These are phyloP conservation scores for Pristionchus pacificus DNA, from an alignment of 1,140 invertebrate genomes.

Conservation along the genomic window DNA sequence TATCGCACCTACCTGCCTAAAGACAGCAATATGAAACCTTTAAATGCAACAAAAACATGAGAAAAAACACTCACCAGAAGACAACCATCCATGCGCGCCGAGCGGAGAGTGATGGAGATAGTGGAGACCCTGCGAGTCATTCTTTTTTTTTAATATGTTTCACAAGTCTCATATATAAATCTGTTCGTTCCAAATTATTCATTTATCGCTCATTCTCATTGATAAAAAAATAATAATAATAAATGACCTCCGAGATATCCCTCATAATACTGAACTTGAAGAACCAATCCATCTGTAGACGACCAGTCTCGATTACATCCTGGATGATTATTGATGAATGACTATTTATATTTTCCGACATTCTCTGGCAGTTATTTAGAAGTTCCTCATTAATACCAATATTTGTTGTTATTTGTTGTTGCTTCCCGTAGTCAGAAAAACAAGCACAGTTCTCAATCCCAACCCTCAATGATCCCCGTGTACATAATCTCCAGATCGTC, in stretches of 20 bases:
- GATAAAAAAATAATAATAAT: conserved; percentile 1
- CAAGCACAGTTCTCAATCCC: too few relatives aligned
- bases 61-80: too few relatives aligned
- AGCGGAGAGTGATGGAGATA: conserved; percentile 33
- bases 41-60: too few relatives aligned
- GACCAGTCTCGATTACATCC: conserved; percentile 32
- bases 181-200: too few relatives aligned
- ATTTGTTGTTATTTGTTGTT: too few relatives aligned
- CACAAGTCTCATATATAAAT: neutral
- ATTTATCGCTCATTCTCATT: too few relatives aligned
- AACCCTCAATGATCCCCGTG: conserved; percentile 9
- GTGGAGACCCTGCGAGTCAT: conserved; percentile 30
- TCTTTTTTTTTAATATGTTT: neutral
- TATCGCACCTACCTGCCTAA: too few relatives aligned
- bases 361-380: too few relatives aligned
- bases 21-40: too few relatives aligned
- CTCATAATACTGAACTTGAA: conserved; percentile 35
- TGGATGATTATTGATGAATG: conserved; percentile 9
- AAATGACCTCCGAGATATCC: conserved; percentile 30
- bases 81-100: conserved; percentile 32
- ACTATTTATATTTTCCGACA: neutral
- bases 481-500: conserved; percentile 13
- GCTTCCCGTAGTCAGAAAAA: too few relatives aligned
- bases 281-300: conserved; percentile 37
- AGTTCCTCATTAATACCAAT: too few relatives aligned